phyloP scores from a whole-genome alignment of 2,113 vertebrate species.

The Phainopepla nitens region DNA sequence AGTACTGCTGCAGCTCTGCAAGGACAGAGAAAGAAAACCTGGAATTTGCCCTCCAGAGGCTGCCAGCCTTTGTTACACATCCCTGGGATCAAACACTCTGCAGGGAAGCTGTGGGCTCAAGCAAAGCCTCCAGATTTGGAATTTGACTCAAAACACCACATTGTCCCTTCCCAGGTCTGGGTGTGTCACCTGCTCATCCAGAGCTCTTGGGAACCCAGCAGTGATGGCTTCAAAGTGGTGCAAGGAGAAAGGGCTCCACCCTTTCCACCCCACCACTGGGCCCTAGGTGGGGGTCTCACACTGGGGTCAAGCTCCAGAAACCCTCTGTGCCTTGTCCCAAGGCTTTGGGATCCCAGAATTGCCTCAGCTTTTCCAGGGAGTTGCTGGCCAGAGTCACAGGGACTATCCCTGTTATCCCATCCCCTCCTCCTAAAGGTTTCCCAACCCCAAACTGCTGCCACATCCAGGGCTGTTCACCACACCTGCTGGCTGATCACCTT shows the following conservation, averaged over 20 bases:
- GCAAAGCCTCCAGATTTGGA: not conserved
- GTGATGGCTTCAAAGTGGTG: too few species aligned
- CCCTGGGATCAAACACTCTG: not conserved
- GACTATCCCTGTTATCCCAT: not conserved
- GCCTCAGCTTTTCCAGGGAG: not conserved
- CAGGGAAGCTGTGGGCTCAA: not conserved
- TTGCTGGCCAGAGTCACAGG: not conserved
- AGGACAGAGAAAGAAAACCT: not conserved
- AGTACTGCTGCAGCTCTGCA: constrained; percentile 87
- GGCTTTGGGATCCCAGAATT: not conserved
- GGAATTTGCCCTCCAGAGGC: not conserved
- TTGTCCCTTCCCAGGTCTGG: not conserved
- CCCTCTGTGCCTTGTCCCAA: not conserved
- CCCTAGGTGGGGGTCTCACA: not conserved
- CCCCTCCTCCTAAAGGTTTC: not conserved
- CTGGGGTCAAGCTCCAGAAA: not conserved
- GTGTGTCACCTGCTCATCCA: not conserved
- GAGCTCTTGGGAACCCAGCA: not conserved
- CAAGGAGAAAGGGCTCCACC: not conserved
- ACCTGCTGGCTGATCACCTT: not conserved
- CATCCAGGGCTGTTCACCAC: rapidly evolving
- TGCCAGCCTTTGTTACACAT: not conserved
- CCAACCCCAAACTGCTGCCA: not conserved
- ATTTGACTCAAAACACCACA: too few species aligned
- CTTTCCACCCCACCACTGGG: not conserved